These are phyloP conservation scores for Crambe crambe DNA, from an alignment of 37 sponge, comb jelly and placozoan species.

Conservation along the genomic window DNA sequence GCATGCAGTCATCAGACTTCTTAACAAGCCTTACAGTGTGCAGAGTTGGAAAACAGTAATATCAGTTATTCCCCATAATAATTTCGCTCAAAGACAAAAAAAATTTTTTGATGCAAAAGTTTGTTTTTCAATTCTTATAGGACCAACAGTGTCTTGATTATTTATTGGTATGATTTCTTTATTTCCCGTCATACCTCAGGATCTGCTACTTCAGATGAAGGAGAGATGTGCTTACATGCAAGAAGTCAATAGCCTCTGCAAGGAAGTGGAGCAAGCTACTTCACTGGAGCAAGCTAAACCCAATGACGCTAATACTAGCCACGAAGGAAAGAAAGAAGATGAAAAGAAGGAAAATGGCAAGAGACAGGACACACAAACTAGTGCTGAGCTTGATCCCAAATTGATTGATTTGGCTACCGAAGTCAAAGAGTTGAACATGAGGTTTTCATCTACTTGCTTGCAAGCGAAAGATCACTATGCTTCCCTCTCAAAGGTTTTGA, in stretches of 20 bases:
- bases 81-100: too few relatives aligned
- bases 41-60: too few relatives aligned
- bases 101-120: too few relatives aligned
- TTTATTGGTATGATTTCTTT: too few relatives aligned
- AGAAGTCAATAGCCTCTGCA: constrained; percentile 26
- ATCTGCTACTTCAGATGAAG: constrained; percentile 57
- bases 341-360: not conserved
- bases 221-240: constrained; percentile 33
- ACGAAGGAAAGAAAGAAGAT: not conserved
- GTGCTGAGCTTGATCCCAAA: not conserved
- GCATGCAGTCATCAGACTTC: too few relatives aligned
- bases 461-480: constrained; percentile 35
- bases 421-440: constrained; percentile 17
- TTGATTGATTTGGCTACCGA: constrained; percentile 9
- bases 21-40: too few relatives aligned
- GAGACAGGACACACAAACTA: not conserved
- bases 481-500: constrained; percentile 21
- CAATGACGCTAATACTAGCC: not conserved
- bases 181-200: too few relatives aligned
- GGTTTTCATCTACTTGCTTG: constrained; percentile 12
- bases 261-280: constrained; percentile 10
- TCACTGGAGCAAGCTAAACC: not conserved
- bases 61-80: too few relatives aligned
- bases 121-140: too few relatives aligned
- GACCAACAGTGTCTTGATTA: too few relatives aligned